phyloP scores from a whole-genome alignment of 2,888 invertebrate genomes.

The Mongoloraphidia duomilia region DNA sequence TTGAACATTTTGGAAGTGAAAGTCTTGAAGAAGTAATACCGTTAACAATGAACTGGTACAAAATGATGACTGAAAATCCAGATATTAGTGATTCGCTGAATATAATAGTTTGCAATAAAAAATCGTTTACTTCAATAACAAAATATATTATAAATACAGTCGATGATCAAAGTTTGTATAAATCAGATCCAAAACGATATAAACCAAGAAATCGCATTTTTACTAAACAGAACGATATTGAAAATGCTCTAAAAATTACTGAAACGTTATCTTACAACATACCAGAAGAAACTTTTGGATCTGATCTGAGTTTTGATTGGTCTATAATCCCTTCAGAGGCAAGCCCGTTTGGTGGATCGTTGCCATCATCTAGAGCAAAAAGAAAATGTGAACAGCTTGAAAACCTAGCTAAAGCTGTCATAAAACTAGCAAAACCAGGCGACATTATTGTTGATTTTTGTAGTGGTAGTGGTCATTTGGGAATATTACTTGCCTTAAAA shows the following conservation, averaged over 20 bases:
- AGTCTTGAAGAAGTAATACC: constrained; percentile 37
- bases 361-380: constrained; percentile 56
- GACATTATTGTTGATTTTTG: constrained; percentile 85
- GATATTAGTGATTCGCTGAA: constrained; percentile 20
- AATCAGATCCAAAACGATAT: constrained; percentile 61
- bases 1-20: constrained; percentile 30
- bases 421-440: constrained; percentile 49
- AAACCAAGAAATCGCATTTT: constrained; percentile 57
- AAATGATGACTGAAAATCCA: constrained; percentile 22
- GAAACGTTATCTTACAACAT: constrained; percentile 29
- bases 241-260: constrained; percentile 38
- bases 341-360: constrained; percentile 61
- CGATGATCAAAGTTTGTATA: constrained; percentile 54
- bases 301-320: constrained; percentile 47
- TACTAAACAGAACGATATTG: constrained; percentile 64
- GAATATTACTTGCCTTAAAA: constrained; percentile 67
- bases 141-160: constrained; percentile 31
- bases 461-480: constrained; percentile 86
- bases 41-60: constrained; percentile 48
- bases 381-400: constrained; percentile 80
- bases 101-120: constrained; percentile 4
- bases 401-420: constrained; percentile 62
- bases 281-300: constrained; percentile 26
- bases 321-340: constrained; percentile 52
- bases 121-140: neutral